Conservation (phyloP, 2,888 invertebrate genomes). For the Mesochorus sp. region DNA sequence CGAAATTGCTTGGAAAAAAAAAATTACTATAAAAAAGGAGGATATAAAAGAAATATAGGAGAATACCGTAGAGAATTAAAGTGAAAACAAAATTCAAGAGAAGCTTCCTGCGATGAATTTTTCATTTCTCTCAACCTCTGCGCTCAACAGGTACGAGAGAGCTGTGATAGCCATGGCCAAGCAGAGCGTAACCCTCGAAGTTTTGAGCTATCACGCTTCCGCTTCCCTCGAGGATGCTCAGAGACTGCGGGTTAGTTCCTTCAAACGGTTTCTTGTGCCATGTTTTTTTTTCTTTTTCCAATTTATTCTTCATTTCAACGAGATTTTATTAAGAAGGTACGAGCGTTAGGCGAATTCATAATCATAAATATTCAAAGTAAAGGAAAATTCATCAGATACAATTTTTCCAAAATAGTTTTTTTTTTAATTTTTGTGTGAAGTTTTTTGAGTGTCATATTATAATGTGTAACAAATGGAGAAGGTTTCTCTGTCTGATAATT, state of each 20-base stretch:
- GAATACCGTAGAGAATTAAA: not conserved
- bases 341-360: too few relatives aligned
- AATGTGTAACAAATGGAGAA: too few relatives aligned
- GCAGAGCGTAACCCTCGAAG: conserved; percentile 96
- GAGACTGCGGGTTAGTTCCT: conserved; percentile 89
- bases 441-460: too few relatives aligned
- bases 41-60: not conserved
- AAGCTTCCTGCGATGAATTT: not conserved
- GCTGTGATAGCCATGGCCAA: conserved; percentile 98
- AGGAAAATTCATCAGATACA: too few relatives aligned
- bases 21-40: conserved; percentile 4
- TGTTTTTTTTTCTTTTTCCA: not conserved
- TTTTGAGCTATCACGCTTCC: conserved; percentile 97
- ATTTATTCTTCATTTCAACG: not conserved
- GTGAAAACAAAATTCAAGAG: conserved; percentile 4
- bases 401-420: too few relatives aligned
- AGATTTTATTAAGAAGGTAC: too few relatives aligned
- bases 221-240: conserved; percentile 95
- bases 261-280: not conserved
- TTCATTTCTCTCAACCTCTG: conserved; percentile 13
- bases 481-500: too few relatives aligned
- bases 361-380: too few relatives aligned
- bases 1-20: conserved; percentile 3
- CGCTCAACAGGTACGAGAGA: conserved; percentile 89
- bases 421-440: too few relatives aligned